Evolutionary conservation across 2,113 vertebrate genomes (phyloP).

Genomic region (Oreotrochilus melanogaster): DNA sequence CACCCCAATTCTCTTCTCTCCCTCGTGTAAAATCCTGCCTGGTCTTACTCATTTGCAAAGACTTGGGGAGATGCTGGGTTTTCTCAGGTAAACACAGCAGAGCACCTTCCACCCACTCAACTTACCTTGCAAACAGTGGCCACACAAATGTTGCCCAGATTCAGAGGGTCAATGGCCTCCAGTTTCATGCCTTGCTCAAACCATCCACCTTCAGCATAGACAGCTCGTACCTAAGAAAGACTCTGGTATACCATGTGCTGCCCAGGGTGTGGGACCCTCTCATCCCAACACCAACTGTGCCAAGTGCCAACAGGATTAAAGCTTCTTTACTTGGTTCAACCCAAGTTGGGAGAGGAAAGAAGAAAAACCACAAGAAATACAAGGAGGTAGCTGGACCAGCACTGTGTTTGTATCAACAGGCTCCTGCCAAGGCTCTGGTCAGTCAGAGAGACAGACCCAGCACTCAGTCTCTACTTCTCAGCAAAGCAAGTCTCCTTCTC

Average conservation of each 20-base stretch:
- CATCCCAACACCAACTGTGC: neutral
- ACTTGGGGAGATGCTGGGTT: neutral
- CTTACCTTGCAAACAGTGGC: conserved; percentile 94
- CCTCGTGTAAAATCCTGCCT: neutral
- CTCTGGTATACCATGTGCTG: neutral
- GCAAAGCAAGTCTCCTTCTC: neutral
- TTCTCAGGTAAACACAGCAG: neutral
- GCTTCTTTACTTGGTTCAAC: neutral
- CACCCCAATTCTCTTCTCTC: neutral
- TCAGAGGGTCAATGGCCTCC: conserved; percentile 94
- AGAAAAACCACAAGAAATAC: neutral
- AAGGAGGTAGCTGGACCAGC: neutral
- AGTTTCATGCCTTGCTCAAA: conserved; percentile 95
- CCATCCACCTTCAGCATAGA: conserved; percentile 89
- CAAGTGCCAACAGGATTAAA: neutral
- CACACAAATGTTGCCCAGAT: conserved; percentile 94
- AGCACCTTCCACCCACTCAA: neutral
- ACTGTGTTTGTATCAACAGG: neutral
- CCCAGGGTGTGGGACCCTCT: neutral
- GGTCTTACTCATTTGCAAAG: neutral
- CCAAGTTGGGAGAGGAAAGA: neutral
- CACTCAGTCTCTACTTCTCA: neutral
- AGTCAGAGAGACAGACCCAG: neutral
- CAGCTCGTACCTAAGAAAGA: conserved; percentile 84
- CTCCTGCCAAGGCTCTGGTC: neutral